A percentile compares a stretch with the other conserved stretches of the same genome.
Evolutionary conservation across 2,888 invertebrate species (phyloP).

Genomic region (Tenthredo livida): DNA sequence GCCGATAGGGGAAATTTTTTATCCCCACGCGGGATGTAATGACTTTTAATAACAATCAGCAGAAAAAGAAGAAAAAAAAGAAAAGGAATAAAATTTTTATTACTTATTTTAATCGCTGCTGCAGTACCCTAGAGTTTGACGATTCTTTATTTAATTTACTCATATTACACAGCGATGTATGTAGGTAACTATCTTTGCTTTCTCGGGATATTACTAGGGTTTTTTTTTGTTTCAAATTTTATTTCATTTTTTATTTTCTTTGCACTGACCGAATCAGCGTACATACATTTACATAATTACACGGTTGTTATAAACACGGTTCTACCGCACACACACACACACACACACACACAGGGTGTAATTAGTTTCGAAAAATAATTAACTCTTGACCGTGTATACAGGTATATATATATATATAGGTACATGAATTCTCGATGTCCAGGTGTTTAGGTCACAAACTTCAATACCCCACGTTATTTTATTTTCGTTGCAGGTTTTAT

Average conservation of each 20-base stretch:
- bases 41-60: not conserved
- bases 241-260: not conserved
- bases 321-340: not conserved
- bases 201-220: conserved; percentile 1
- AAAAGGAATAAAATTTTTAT: not conserved
- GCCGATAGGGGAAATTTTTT: conserved; percentile 27
- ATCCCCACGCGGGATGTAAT: conserved; percentile 28
- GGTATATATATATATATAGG: not conserved
- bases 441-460: conserved; percentile 34
- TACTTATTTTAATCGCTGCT: not conserved
- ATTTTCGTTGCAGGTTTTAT: not conserved
- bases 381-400: not conserved
- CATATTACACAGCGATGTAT: not conserved
- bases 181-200: not conserved
- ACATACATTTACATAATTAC: conserved; percentile 42
- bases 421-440: not conserved
- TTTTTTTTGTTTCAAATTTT: not conserved
- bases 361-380: conserved; percentile 37
- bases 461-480: not conserved
- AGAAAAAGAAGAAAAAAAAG: too few relatives aligned
- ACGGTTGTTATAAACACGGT: conserved; percentile 22
- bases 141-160: conserved; percentile 22
- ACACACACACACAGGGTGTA: not conserved
- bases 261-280: conserved; percentile 14
- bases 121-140: not conserved